Base-by-base conservation (phyloP, 1,140 invertebrate species). In the Maconellicoccus hirsutus region DNA sequence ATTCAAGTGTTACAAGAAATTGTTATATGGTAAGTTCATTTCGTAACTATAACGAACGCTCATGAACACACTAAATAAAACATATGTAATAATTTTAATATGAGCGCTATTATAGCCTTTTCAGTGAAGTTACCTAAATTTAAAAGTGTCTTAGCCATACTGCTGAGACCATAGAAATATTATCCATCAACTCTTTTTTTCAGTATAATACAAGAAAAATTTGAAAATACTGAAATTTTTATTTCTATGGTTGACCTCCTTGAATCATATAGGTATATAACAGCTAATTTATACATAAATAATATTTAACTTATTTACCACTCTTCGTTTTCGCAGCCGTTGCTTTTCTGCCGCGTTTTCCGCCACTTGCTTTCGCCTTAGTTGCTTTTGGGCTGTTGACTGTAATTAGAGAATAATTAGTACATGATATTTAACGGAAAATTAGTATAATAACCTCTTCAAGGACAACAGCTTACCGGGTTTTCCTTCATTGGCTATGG, bases 1-100 rank as follows among this genome's bases (percentile, higher is more conserved):
- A 52, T 52, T 52, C 42, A 52, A 52, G 42, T 52, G 42, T 52
- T 52, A 52, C 16, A 52, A 52, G 42, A 52, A 52, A 52, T 52
- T 16, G n/a, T 52, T 19, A 19, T 52, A 52, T 52, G 42, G 42
- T 52, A 52, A 52, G 29, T 52, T 52, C n/a, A 52, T 52, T 52
- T 16, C 3, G 42, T 4, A 16, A 16, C 42, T 52, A 52, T 52
- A 52, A 52, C 3, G 16, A 52, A 52, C 42, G 42, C 42, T 52
- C 42, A 52, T 52, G 42, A 52, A 52, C 42, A 52, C 42, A 52
- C 42, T 16, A 52, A 52, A 16, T 16, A 52, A n/a, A 52, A 52
- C n/a, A 52, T 52, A 52, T 52, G 3, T 3, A 6, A 33, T 33
- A 33, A 52, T 52, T 52, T 52, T 52, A 52, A 52, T 52, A 52